phyloP scores from a whole-genome alignment of 2,888 invertebrate species.

The Taphrorychus bicolor region DNA sequence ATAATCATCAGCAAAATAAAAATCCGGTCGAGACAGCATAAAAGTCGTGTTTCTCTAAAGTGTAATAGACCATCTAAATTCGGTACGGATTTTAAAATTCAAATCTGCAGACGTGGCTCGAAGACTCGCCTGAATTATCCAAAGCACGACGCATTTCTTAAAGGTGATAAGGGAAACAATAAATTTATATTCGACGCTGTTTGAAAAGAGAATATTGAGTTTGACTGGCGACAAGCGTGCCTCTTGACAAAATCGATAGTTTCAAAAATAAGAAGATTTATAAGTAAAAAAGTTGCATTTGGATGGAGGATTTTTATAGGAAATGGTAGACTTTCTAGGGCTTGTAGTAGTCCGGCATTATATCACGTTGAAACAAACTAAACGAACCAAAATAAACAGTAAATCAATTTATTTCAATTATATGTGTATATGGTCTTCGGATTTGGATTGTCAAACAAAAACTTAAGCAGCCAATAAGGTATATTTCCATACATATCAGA shows the following conservation, averaged over 20 bases:
- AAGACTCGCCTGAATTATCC: not conserved
- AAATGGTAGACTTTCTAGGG: not conserved
- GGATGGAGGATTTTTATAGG: not conserved
- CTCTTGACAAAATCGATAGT: not conserved
- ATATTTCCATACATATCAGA: too few relatives aligned
- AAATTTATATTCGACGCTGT: not conserved
- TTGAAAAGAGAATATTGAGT: not conserved
- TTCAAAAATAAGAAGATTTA: slow-evolving; percentile 1
- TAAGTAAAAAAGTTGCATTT: not conserved
- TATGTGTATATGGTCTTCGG: too few relatives aligned
- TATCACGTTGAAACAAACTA: not conserved
- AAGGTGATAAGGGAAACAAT: not conserved
- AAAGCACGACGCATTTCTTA: not conserved
- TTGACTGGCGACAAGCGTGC: not conserved
- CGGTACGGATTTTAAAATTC: not conserved
- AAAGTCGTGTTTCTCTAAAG: not conserved
- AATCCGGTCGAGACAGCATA: too few relatives aligned
- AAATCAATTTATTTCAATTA: too few relatives aligned
- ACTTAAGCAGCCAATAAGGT: too few relatives aligned
- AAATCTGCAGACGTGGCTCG: not conserved
- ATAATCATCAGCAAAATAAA: not conserved
- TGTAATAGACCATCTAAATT: not conserved
- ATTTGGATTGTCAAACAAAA: too few relatives aligned
- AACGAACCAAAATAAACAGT: too few relatives aligned
- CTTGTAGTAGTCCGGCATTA: too few relatives aligned